phyloP scores from a whole-genome alignment of 1,140 invertebrate genomes.

The Calliopsis andreniformis region DNA sequence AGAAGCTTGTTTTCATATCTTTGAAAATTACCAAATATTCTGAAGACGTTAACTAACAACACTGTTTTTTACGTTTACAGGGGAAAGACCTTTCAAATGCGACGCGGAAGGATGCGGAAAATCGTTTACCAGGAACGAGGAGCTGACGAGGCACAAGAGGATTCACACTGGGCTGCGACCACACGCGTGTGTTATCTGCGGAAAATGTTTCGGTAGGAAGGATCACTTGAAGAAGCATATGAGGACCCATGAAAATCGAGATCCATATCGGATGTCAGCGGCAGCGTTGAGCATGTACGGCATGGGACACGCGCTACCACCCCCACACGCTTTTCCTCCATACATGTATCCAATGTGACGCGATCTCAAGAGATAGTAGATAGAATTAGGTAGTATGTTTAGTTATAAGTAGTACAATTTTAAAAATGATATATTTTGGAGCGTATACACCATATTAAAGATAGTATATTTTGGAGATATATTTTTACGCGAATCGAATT shows the following conservation, averaged over 20 bases:
- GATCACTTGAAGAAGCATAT: conserved; percentile 94
- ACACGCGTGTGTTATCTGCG: conserved; percentile 89
- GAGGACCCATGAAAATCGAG: conserved; percentile 84
- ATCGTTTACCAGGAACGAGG: conserved; percentile 96
- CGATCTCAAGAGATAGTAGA: no score
- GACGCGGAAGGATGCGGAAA: conserved; percentile 92
- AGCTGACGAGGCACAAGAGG: conserved; percentile 93
- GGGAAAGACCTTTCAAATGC: conserved; percentile 93
- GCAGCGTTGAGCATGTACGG: conserved; percentile 40
- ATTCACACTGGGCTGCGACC: conserved; percentile 94
- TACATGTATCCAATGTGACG: conserved; percentile 48
- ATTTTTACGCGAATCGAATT: no score
- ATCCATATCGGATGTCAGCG: conserved; percentile 56
- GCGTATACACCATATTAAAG: no score
- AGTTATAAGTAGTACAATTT: no score
- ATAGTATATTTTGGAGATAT: no score
- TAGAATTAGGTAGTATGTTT: no score
- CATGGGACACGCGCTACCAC: neutral
- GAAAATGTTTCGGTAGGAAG: conserved; percentile 93
- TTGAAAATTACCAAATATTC: no score
- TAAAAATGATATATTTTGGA: no score
- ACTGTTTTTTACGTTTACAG: conserved; percentile 78
- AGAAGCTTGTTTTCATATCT: no score
- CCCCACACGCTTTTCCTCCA: conserved; percentile 22
- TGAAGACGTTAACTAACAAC: no score